These are phyloP conservation scores for Bombyx mandarina DNA, from an alignment of 1,140 invertebrate species.

Conservation along the genomic window DNA sequence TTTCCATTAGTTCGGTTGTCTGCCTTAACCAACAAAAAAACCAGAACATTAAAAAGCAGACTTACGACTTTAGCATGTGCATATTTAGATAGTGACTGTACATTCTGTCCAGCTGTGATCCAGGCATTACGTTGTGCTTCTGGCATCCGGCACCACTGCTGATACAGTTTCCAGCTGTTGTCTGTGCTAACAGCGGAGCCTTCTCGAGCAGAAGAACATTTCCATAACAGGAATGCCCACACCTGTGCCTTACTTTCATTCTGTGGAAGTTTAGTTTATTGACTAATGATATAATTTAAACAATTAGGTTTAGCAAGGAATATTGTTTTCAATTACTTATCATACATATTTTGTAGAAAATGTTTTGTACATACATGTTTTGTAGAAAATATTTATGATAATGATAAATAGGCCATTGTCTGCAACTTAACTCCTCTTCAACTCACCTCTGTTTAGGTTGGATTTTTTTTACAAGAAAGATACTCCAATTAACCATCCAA, in stretches of 20 bases:
- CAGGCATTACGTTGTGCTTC: slow-evolving; percentile 79
- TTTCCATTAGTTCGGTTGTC: too few relatives aligned
- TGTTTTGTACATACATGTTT: too few relatives aligned
- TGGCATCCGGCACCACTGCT: slow-evolving; percentile 85
- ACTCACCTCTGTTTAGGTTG: too few relatives aligned
- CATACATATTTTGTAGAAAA: too few relatives aligned
- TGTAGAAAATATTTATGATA: too few relatives aligned
- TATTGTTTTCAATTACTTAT: too few relatives aligned
- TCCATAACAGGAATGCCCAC: slow-evolving; percentile 88
- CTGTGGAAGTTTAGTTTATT: slow-evolving; percentile 45
- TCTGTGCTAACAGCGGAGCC: slow-evolving; percentile 51
- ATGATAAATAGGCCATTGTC: too few relatives aligned
- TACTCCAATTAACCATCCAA: too few relatives aligned
- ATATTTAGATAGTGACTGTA: slow-evolving; percentile 76
- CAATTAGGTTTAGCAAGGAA: background rate
- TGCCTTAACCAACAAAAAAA: too few relatives aligned
- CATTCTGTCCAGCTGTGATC: slow-evolving; percentile 82
- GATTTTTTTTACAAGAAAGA: too few relatives aligned
- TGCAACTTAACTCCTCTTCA: too few relatives aligned
- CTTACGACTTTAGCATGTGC: slow-evolving; percentile 68
- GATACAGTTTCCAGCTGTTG: slow-evolving; percentile 84
- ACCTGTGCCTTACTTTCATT: slow-evolving; percentile 85
- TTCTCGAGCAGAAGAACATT: slow-evolving; percentile 76
- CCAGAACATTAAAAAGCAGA: slow-evolving; percentile 8
- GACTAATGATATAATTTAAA: background rate